Base-by-base conservation (phyloP, 1,140 invertebrate species). In the Sitophilus oryzae region DNA sequence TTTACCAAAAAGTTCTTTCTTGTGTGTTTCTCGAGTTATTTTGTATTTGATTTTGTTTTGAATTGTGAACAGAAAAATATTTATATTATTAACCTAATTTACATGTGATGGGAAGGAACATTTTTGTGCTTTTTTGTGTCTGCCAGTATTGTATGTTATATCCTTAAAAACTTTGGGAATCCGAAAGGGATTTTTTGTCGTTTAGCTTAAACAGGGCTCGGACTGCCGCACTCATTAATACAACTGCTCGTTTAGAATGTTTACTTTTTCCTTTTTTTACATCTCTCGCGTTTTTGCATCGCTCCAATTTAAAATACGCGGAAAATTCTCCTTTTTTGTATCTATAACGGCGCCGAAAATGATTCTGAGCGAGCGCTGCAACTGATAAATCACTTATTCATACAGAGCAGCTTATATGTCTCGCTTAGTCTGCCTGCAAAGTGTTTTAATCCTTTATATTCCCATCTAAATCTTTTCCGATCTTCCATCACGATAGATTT, bases 81-180 rank as follows among this genome's bases (percentile, higher is more conserved):
- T n/a, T n/a, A n/a, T n/a, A n/a, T n/a, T n/a, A n/a, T n/a, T n/a
- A n/a, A n/a, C n/a, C n/a, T n/a, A n/a, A n/a, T n/a, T n/a, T n/a
- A n/a, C n/a, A n/a, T n/a, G n/a, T n/a, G n/a, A n/a, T n/a, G n/a
- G n/a, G n/a, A n/a, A n/a, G n/a, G n/a, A n/a, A n/a, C n/a, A 49
- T 62, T 47, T 62, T 46, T 53, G 25, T 30, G 51, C 51, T 56
- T 62, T 52, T 48, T 56, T 58, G 58, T 64, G 52, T 62, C 65
- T 63, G 65, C 57, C 65, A 63, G 59, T 66, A 66, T 61, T 65
- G 65, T 68, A 64, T 68, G 65, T 68, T 63, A 61, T 60, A 60
- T 60, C 51, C 56, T 59, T 59, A 40, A 36, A 22, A 25, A 56
- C 9, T 35, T 37, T 44, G 4, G 14, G 22, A 41, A 16, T 49